Conservation (phyloP, 2,888 invertebrate species). For the Calameuta filiformis region DNA sequence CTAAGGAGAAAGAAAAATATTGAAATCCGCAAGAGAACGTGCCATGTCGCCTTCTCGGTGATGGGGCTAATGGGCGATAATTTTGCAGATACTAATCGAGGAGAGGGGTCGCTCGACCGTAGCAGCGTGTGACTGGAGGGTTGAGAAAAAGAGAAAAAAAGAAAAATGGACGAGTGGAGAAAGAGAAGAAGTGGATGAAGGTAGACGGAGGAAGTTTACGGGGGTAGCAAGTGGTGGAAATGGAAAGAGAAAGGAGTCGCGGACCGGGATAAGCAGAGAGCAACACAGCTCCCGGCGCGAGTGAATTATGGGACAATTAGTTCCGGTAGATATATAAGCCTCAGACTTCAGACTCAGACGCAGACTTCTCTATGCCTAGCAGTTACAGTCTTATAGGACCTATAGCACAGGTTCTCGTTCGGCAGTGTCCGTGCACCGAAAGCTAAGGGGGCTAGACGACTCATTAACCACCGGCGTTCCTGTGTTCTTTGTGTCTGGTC, state of each 20-base stretch:
- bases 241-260: constrained; percentile 27
- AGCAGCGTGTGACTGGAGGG: background rate
- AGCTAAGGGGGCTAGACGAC: constrained; percentile 42
- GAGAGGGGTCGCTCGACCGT: background rate
- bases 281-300: constrained; percentile 47
- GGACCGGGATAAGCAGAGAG: constrained; percentile 42
- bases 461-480: constrained; percentile 50
- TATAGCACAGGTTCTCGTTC: constrained; percentile 13
- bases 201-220: background rate
- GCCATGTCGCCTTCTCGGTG: background rate
- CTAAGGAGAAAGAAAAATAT: background rate
- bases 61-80: constrained; percentile 4
- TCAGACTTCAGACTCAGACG: constrained; percentile 42
- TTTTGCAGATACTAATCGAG: constrained; percentile 3
- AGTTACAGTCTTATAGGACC: constrained; percentile 14
- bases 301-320: constrained; percentile 62
- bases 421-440: constrained; percentile 12
- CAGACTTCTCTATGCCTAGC: constrained; percentile 14
- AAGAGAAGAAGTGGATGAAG: constrained; percentile 3
- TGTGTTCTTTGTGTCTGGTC: constrained; percentile 41
- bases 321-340: constrained; percentile 61
- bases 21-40: background rate
- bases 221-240: constrained; percentile 1
- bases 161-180: background rate
- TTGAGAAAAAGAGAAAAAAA: constrained; percentile 18